Evolutionary conservation across 2,797 vertebrate genomes (phyloP), one percentile per base, ranked within the genome.

Genomic region (Otus scops): DNA sequence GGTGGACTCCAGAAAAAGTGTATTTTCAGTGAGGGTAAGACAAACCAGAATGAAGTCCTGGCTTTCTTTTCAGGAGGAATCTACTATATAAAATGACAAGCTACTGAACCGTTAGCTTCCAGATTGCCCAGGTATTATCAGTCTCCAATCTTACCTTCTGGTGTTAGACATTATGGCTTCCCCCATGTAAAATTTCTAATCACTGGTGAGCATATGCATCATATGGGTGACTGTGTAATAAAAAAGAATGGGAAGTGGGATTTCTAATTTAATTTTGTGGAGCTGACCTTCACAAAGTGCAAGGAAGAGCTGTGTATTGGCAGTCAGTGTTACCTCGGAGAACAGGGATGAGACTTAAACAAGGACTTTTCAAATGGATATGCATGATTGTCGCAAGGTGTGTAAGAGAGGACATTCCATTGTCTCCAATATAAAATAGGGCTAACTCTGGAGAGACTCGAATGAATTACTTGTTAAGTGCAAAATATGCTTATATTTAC

Each of bases 401-500:
- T 13, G 0, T 71, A 36, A 56, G 30, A 64, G 77, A 67, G 2
- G n/a, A 68, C 11, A 6, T 43, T 84, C 50, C 27, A 3, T 77
- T 69, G 47, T 77, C 61, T 93, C 6, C 30, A 59, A 8, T 86
- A 68, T 64, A 83, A 76, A 80, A 65, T 15, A 51, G 18, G 51
- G 9, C 41, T 79, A 64, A 78, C 13, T 73, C 38, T 4, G 53
- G 50, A 89, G 26, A 74, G 5, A 36, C 64, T 89, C 32, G 38
- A 93, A 87, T 85, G 60, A 93, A 94, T 96, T 96, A 86, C 65
- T 41, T 74, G 48, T 92, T 84, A 81, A 96, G 41, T 68, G 75
- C 78, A 94, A 96, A 96, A 88, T 93, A 59, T 64, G 41, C 45
- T 96, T 93, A 79, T 91, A 74, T 92, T 84, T 88, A 77, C 79